These are phyloP conservation scores for Aplidium turbinatum DNA, from an alignment of 23 tunicate species.

Conservation along the genomic window DNA sequence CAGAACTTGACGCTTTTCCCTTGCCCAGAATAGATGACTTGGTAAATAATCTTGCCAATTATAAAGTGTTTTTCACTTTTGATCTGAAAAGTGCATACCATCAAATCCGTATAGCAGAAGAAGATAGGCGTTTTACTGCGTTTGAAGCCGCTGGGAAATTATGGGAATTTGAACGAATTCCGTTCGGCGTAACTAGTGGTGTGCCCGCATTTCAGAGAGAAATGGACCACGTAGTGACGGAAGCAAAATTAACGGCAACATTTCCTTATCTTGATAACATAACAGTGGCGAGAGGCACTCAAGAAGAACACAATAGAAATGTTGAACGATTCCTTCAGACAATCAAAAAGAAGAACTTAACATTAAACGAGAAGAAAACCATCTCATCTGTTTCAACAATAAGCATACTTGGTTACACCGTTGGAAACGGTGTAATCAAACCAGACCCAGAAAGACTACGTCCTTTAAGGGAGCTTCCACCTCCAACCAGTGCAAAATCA, in stretches of 20 bases:
- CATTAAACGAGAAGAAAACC: constrained; percentile 20
- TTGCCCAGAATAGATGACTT: constrained; percentile 1
- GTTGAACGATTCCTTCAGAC: constrained; percentile 20
- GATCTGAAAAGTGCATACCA: constrained; percentile 37
- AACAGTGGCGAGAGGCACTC: constrained; percentile 20
- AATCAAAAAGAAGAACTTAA: background rate
- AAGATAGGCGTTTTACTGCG: constrained; percentile 5
- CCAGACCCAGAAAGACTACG: constrained; percentile 31
- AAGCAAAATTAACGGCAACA: background rate
- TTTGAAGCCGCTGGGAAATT: constrained; percentile 27
- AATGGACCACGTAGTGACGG: constrained; percentile 2
- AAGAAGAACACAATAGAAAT: constrained; percentile 40
- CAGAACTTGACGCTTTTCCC: constrained; percentile 22
- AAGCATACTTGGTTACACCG: constrained; percentile 23
- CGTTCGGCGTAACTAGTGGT: constrained; percentile 29
- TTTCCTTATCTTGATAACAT: constrained; percentile 40
- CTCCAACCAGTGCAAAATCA: constrained; percentile 2
- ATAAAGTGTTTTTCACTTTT: background rate
- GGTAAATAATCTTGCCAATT: constrained; percentile 1
- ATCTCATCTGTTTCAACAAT: background rate
- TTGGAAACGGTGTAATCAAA: background rate
- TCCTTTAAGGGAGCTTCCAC: constrained; percentile 8
- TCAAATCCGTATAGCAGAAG: background rate
- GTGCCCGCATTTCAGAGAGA: constrained; percentile 23
- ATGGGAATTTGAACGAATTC: constrained; percentile 26